Base-by-base conservation (phyloP, 2,797 vertebrate species). In the Loriculus beryllinus region DNA sequence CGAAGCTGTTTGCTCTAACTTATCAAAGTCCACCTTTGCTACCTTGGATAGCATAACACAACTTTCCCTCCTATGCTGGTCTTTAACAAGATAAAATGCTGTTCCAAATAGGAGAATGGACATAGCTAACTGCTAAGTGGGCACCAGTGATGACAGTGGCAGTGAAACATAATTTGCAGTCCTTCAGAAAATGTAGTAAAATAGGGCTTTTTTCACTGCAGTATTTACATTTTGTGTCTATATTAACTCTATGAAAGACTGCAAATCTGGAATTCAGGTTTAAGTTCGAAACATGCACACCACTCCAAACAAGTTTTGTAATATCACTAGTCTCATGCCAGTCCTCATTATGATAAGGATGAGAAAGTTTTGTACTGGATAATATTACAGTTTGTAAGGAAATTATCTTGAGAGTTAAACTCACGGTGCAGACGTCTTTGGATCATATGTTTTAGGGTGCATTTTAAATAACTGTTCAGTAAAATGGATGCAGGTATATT, bases 41-140 rank as follows among this genome's bases (percentile, higher is more conserved):
- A 3, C 40, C 20, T 10, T 4, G 31, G n/a, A 10, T 57, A 70
- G 31, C 52, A 11, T 40, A 67, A 59, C 20, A 69, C 6, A 10
- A 7, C 14, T 72, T 75, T 71, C 52, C 45, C 31, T 52, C 7
- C 17, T 1, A 3, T 57, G 35, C 57, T 81, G 65, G 15, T 49
- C 29, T 88, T 83, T 39, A 80, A 33, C 37, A 82, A 82, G 74
- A 39, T 33, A 64, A 82, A 82, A 67, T 39, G n/a, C n/a, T 76
- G 22, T 65, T 86, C 83, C 19, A 43, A 74, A 18, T 22, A 67
- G 16, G 33, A 88, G 43, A 35, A 65, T 4, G 4, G 26, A 35
- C 14, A n/a, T 4, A 16, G 51, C 0, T 0, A 71, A 22, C 42
- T 47, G 9, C 70, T 71, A 76, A 62, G 22, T 3, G 0, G 29